Evolutionary conservation across 2,113 vertebrate species (phyloP).

Genomic region (Poeciliopsis occidentalis): DNA sequence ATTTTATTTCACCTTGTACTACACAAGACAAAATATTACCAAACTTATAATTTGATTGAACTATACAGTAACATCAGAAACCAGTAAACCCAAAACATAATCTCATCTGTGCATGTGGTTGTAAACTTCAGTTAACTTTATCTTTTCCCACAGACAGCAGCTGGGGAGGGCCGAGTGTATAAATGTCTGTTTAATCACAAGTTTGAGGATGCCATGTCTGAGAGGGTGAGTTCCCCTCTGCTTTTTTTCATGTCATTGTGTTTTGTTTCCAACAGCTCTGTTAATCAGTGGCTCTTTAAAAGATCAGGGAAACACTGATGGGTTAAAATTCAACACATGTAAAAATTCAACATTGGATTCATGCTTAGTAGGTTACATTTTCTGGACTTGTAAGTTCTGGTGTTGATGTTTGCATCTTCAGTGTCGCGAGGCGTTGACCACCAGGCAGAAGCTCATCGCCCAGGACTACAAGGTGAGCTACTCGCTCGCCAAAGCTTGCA

Average conservation of each 20-base stretch:
- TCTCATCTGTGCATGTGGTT: no score
- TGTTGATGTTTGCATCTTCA: conserved; percentile 42
- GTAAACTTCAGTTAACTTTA: background rate
- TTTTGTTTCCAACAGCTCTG: background rate
- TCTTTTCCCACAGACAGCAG: conserved; percentile 78
- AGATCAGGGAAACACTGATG: background rate
- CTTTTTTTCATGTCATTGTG: background rate
- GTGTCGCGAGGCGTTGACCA: conserved; percentile 94
- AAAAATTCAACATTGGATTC: background rate
- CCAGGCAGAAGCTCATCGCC: conserved; percentile 94
- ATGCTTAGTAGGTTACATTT: background rate
- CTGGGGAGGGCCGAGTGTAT: conserved; percentile 96
- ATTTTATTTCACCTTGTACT: background rate
- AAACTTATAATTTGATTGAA: background rate
- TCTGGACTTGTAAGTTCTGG: background rate
- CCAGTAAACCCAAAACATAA: no score
- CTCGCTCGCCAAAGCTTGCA: conserved; percentile 95
- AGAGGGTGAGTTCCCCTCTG: conserved; percentile 54
- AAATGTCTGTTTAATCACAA: conserved; percentile 99
- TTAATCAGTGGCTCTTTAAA: background rate
- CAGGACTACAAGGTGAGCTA: conserved; percentile 98
- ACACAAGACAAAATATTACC: no score
- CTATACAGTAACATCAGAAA: background rate
- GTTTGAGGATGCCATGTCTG: conserved; percentile 98
- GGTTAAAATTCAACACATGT: background rate